These are phyloP conservation scores for Lucilia sericata DNA, from an alignment of 1,140 invertebrate species.

Conservation along the genomic window DNA sequence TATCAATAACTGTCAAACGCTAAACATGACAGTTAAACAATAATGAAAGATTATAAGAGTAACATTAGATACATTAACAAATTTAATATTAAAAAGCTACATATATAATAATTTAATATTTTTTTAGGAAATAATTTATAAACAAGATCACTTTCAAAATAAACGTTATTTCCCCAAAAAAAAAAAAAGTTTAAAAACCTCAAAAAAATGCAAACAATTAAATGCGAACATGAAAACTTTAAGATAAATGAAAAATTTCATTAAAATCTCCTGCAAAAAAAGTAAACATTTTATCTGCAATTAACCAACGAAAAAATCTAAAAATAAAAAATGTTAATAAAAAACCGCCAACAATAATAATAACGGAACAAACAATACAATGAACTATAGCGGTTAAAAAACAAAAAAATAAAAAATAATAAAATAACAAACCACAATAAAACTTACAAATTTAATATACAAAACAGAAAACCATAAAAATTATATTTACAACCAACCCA, in stretches of 20 bases:
- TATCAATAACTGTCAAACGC: no score
- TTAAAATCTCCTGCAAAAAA: no score
- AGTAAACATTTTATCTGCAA: neutral
- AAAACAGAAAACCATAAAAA: neutral
- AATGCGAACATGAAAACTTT: neutral
- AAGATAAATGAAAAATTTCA: no score
- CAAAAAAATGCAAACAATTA: neutral
- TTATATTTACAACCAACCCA: neutral
- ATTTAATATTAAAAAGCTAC: no score
- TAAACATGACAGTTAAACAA: no score
- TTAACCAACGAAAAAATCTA: neutral
- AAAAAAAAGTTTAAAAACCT: no score
- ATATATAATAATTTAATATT: no score
- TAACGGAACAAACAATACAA: neutral
- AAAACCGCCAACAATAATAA: neutral
- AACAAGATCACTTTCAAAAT: neutral
- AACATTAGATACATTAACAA: no score
- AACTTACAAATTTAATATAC: no score
- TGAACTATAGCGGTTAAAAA: neutral
- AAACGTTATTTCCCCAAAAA: no score
- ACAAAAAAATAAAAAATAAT: neutral
- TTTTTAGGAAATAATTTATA: no score
- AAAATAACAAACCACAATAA: neutral
- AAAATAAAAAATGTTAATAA: neutral
- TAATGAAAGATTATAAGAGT: no score